A percentile compares a stretch with the other conserved stretches of the same genome.
These are phyloP conservation scores for Morus bassanus DNA, from an alignment of 2,797 vertebrate species.

Conservation along the genomic window DNA sequence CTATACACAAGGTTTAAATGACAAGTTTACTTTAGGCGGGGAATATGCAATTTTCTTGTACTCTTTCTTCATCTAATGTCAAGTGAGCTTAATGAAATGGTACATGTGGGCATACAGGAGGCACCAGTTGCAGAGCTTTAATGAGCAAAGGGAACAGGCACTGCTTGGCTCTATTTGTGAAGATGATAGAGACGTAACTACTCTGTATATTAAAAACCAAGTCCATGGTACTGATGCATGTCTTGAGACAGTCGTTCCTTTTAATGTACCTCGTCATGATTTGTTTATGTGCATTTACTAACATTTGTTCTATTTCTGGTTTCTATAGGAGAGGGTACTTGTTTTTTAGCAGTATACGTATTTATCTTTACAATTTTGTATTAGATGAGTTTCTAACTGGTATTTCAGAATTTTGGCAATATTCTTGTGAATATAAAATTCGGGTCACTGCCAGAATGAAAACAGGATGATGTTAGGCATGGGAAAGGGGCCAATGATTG, in stretches of 20 bases:
- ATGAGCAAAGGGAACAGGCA: constrained; percentile 19
- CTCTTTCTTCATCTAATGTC: constrained; percentile 60
- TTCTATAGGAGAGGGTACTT: background rate
- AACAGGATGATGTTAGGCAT: background rate
- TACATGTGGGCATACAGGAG: constrained; percentile 50
- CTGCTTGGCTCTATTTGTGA: background rate
- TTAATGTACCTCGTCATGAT: background rate
- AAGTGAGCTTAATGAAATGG: constrained; percentile 56
- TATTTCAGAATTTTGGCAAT: background rate
- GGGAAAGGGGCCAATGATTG: background rate
- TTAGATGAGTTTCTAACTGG: background rate
- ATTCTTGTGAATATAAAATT: background rate
- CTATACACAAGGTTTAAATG: constrained; percentile 56
- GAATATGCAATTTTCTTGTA: constrained; percentile 66
- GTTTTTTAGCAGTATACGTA: background rate
- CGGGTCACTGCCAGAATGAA: background rate
- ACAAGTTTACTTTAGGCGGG: constrained; percentile 61
- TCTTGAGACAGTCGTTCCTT: background rate
- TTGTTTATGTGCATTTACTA: background rate
- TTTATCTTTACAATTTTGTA: background rate
- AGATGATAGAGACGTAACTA: background rate
- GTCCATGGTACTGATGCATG: background rate
- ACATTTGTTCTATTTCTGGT: background rate
- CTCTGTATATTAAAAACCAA: background rate
- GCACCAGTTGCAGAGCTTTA: constrained; percentile 53